phyloP scores from a whole-genome alignment of 2,113 vertebrate species.

The Tor tambroides region DNA sequence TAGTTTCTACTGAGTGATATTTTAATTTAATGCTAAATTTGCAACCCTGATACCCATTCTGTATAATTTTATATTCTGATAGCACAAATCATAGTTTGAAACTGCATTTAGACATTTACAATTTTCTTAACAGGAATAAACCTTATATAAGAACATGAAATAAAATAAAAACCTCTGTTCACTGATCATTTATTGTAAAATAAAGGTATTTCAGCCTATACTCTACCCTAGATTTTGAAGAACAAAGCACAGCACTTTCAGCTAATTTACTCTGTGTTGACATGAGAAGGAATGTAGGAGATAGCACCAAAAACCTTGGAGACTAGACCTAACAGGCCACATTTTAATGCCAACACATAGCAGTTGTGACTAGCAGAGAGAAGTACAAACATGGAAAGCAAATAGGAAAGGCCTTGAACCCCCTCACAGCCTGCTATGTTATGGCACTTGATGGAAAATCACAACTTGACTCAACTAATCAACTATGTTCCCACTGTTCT shows the following conservation, averaged over 20 bases:
- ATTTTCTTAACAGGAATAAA: background rate
- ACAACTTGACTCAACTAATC: slow-evolving; percentile 11
- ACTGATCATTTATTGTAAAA: background rate
- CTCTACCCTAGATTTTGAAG: background rate
- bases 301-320: slow-evolving; percentile 35
- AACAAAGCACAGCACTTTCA: background rate
- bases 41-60: background rate
- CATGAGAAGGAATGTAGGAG: slow-evolving; percentile 13
- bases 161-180: background rate
- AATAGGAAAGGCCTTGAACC: slow-evolving; percentile 27
- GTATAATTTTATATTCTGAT: background rate
- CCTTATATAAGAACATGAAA: background rate
- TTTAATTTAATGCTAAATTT: background rate
- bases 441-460: slow-evolving; percentile 16
- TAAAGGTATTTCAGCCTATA: background rate
- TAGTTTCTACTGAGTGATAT: background rate
- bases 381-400: slow-evolving; percentile 22
- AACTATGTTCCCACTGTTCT: background rate
- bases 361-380: slow-evolving; percentile 51
- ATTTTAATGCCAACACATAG: slow-evolving; percentile 11
- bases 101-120: background rate
- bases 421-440: background rate
- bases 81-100: background rate
- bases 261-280: slow-evolving; percentile 16
- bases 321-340: slow-evolving; percentile 47